These are phyloP conservation scores for Glyphotaelius pellucidus DNA, from an alignment of 2,888 invertebrate genomes.

Conservation along the genomic window DNA sequence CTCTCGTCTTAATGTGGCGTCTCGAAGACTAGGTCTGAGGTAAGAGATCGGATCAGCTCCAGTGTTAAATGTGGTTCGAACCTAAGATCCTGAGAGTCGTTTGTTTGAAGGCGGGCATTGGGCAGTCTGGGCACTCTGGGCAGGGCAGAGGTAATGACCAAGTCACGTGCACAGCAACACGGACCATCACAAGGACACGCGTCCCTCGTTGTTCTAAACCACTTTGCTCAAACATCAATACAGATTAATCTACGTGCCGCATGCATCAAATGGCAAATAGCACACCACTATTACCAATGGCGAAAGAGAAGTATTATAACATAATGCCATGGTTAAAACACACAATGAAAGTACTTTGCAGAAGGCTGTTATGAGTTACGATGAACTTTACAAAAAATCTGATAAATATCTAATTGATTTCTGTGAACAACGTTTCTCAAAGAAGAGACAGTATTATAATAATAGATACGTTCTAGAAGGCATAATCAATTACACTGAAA, in stretches of 20 bases:
- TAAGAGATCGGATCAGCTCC: background rate
- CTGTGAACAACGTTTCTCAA: background rate
- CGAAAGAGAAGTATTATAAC: background rate
- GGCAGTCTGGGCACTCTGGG: background rate
- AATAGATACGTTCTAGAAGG: background rate
- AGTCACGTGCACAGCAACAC: slow-evolving; percentile 36
- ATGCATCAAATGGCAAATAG: slow-evolving; percentile 30
- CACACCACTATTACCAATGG: slow-evolving; percentile 8
- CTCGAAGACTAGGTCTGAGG: background rate
- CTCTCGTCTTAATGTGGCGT: background rate
- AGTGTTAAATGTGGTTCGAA: background rate
- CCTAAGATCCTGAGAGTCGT: background rate
- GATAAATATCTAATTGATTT: background rate
- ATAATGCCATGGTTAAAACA: slow-evolving; percentile 14
- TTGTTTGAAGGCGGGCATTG: background rate
- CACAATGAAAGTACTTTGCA: background rate
- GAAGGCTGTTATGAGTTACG: background rate
- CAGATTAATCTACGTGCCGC: slow-evolving; percentile 5
- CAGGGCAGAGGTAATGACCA: background rate
- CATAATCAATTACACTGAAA: background rate
- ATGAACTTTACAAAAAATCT: background rate
- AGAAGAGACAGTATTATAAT: background rate
- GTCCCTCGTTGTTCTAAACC: slow-evolving; percentile 22
- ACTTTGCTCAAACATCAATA: slow-evolving; percentile 10
- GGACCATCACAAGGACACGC: slow-evolving; percentile 27